A percentile compares a stretch with the other conserved stretches of the same genome.
phyloP scores from a whole-genome alignment of 37 sponge, comb jelly and placozoan genomes.

The Aphrocallistes beatrix region DNA sequence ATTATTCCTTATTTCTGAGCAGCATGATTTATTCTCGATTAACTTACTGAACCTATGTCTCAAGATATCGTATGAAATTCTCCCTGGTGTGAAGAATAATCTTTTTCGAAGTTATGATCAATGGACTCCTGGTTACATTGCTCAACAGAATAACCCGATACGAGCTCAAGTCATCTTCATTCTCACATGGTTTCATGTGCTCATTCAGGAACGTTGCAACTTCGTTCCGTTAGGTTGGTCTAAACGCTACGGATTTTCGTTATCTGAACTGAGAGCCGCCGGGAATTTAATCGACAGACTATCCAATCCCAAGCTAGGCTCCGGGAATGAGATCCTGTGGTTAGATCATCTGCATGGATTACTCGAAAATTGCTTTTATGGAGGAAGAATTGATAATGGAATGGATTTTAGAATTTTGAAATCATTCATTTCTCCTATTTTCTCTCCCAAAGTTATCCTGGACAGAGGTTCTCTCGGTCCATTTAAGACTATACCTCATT shows the following conservation, averaged over 20 bases:
- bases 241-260: slow-evolving; percentile 93
- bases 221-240: slow-evolving; percentile 96
- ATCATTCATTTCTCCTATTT: slow-evolving; percentile 73
- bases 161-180: slow-evolving; percentile 75
- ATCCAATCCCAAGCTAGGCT: background rate
- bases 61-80: slow-evolving; percentile 34
- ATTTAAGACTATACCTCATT: background rate
- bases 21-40: background rate
- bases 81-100: slow-evolving; percentile 88
- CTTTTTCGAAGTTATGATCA: slow-evolving; percentile 76
- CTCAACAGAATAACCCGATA: slow-evolving; percentile 31
- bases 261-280: slow-evolving; percentile 72
- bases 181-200: slow-evolving; percentile 95
- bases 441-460: slow-evolving; percentile 37
- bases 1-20: background rate
- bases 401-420: slow-evolving; percentile 74
- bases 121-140: slow-evolving; percentile 71
- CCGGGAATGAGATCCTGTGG: slow-evolving; percentile 15
- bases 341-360: slow-evolving; percentile 95
- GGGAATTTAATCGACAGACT: slow-evolving; percentile 70
- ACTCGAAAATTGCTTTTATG: slow-evolving; percentile 91
- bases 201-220: slow-evolving; percentile 86
- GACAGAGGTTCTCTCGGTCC: background rate
- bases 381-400: slow-evolving; percentile 89
- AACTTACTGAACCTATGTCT: slow-evolving; percentile 17